phyloP scores from a whole-genome alignment of 2,113 vertebrate species.

The Anhinga anhinga region DNA sequence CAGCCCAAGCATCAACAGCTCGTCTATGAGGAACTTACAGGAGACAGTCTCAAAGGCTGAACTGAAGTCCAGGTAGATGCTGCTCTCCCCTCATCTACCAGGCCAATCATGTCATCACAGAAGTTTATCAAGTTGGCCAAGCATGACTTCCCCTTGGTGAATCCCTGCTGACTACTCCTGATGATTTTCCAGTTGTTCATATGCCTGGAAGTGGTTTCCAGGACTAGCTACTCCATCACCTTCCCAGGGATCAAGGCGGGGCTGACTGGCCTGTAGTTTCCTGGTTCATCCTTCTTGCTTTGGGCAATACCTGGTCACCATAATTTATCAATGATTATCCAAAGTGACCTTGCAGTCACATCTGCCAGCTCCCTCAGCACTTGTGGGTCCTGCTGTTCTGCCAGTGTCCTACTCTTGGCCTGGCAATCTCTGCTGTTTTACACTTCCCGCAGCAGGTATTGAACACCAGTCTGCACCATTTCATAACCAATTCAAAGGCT shows the following conservation, averaged over 20 bases:
- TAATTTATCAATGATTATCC: background rate
- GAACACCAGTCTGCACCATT: background rate
- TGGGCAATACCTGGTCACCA: too few relatives aligned
- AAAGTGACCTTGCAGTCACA: background rate
- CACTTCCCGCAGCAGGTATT: background rate
- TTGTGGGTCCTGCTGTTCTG: background rate
- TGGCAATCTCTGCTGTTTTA: background rate
- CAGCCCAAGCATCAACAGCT: background rate
- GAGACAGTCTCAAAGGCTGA: background rate
- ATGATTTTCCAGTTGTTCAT: background rate
- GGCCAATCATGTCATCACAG: background rate
- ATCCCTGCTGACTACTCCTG: background rate
- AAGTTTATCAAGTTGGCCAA: background rate
- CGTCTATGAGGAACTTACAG: fast-evolving
- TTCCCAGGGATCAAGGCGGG: background rate
- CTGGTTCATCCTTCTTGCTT: background rate
- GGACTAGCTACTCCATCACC: background rate
- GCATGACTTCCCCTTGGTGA: background rate
- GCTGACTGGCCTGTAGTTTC: background rate
- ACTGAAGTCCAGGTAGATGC: background rate
- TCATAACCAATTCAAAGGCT: background rate
- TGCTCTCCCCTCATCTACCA: background rate
- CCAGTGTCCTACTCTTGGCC: background rate
- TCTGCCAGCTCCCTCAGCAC: background rate
- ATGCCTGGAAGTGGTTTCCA: background rate